Evolutionary conservation across 2,888 invertebrate genomes (phyloP), one percentile per base, ranked within the genome.

Genomic region (Glyphotaelius pellucidus): DNA sequence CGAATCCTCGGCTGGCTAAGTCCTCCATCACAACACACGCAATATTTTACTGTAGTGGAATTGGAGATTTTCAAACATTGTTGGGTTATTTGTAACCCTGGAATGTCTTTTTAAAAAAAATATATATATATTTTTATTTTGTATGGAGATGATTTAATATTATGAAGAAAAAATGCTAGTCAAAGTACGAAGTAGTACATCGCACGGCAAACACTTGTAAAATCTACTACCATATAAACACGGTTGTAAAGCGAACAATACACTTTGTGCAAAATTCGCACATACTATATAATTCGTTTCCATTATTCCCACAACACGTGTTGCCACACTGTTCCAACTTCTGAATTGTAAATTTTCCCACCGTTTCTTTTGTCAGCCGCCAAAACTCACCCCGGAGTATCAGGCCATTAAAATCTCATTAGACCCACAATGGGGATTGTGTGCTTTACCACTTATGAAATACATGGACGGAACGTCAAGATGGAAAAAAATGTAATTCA

Each of bases 321-420:
- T 67, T n/a, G 25, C 67, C 67, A 7, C 67, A 67, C 67, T 67
- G 67, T 67, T 67, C 67, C 67, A 67, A 67, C 67, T 67, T 67
- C 67, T 67, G 67, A 67, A 67, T 67, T 67, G 67, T 67, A 67
- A 67, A 67, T 67, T 67, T 67, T 67, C 67, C 25, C 67, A 67
- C 67, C 67, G n/a, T 67, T 67, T 67, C 67, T 67, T 67, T 67
- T 81, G 81, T 32, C 81, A 32, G 31, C 31, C 30, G 31, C 32
- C 81, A 31, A 32, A 32, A 81, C 81, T 81, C 31, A 11, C 31
- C 25, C 81, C 25, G 52, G 81, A 90, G 90, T 81, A 86, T 91
- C 91, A 86, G 87, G 91, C 67, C 91, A 91, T 91, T 91, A 91
- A 91, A 91, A 89, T 91, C 91, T 88, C 91, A 91, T 91, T 91